Conservation (phyloP, 2,888 invertebrate genomes). For the Magallana nippona region DNA sequence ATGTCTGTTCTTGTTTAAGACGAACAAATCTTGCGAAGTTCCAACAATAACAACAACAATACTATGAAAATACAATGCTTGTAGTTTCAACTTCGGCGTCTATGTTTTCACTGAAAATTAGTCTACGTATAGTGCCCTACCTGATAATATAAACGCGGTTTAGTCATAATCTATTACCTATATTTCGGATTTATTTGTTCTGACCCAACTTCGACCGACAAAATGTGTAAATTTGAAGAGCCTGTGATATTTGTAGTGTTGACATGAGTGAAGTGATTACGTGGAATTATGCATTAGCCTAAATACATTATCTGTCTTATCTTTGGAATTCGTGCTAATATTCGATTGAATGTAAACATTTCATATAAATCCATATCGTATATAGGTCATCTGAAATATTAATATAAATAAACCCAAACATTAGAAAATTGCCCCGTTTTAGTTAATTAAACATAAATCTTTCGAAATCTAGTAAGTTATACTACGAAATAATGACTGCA, state of each 20-base stretch:
- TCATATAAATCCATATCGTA: constrained; percentile 21
- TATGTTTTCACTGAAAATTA: neutral
- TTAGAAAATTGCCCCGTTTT: neutral
- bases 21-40: neutral
- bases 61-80: neutral
- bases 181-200: neutral
- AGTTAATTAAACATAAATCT: neutral
- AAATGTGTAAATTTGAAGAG: constrained; percentile 4
- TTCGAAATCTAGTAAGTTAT: no score
- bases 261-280: neutral
- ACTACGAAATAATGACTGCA: no score
- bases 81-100: neutral
- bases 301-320: neutral
- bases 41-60: neutral
- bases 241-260: neutral
- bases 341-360: constrained; percentile 29
- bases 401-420: neutral
- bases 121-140: neutral
- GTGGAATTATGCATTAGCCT: neutral
- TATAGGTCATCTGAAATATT: constrained; percentile 6
- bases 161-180: neutral
- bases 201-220: neutral
- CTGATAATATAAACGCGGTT: neutral
- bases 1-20: neutral
- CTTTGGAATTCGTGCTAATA: constrained; percentile 19